Percentiles rank a stretch among this genome's conserved stretches.
Evolutionary conservation across 2,888 invertebrate genomes (phyloP).

Genomic region (Gari tellinella): DNA sequence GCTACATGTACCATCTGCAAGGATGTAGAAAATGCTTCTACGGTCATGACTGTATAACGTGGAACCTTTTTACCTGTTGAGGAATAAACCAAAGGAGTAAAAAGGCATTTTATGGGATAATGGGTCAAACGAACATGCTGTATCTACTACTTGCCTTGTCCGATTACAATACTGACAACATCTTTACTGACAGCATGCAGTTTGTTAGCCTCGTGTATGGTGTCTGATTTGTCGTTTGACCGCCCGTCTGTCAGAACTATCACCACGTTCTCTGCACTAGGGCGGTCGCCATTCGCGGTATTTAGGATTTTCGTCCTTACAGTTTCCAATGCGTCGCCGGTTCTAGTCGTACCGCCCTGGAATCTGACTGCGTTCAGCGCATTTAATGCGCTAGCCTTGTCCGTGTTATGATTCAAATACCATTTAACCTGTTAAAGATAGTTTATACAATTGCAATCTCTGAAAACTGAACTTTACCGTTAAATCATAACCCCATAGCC

Average conservation of each 20-base stretch:
- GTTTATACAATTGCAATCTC: too few species aligned
- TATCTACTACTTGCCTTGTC: constrained; percentile 26
- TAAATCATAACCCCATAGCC: too few species aligned
- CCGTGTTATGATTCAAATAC: constrained; percentile 25
- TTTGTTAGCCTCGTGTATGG: constrained; percentile 30
- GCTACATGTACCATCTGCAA: too few species aligned
- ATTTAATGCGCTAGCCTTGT: constrained; percentile 9
- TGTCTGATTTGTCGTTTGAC: constrained; percentile 36
- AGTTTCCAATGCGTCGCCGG: constrained; percentile 35
- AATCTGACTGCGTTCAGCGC: constrained; percentile 21
- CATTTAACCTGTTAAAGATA: constrained; percentile 25
- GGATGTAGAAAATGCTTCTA: too few species aligned
- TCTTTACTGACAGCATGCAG: constrained; percentile 41
- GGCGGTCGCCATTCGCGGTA: constrained; percentile 30
- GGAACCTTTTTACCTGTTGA: too few species aligned
- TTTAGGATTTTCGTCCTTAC: constrained; percentile 28
- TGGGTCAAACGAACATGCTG: too few species aligned
- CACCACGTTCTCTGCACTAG: constrained; percentile 45
- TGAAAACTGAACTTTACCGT: too few species aligned
- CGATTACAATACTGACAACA: constrained; percentile 52
- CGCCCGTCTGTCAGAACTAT: constrained; percentile 53
- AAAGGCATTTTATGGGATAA: too few species aligned
- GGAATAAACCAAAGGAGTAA: too few species aligned
- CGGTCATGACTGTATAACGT: too few species aligned
- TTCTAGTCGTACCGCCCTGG: constrained; percentile 34